Base-by-base conservation (phyloP, 2,797 vertebrate species). In the Chelmon rostratus region DNA sequence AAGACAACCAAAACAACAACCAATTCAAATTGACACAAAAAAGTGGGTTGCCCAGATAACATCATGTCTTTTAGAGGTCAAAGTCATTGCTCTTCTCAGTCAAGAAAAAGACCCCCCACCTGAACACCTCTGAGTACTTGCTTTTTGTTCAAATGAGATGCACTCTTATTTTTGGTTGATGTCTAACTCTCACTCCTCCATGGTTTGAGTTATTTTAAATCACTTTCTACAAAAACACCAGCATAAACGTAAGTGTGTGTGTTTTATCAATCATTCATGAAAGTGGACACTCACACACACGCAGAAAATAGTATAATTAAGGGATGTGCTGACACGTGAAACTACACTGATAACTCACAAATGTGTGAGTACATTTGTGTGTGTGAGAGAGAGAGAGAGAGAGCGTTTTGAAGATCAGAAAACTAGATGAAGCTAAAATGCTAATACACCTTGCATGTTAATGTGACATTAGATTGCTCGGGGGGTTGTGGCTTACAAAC, bases 401-500 rank as follows among this genome's bases (percentile, higher is more conserved):
- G 52, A 53, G 23, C 13, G 54, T 33, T 56, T 56, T 16, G 9
- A 44, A 56, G 23, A 76, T 61, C 13, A 18, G 23, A 38, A 46
- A 76, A 46, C 4, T 10, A 63, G 15, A 52, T 66, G 21, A 77
- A n/a, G 58, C 11, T 52, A 8, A 19, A 49, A 46, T 64, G n/a
- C 61, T 42, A 66, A 77, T 53, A 64, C 49, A 67, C 64, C 38
- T 74, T 64, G 58, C 69, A 79, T 80, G 64, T 59, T 23, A 54
- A 73, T 52, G 19, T 54, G 31, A 59, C 31, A 49, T 80, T 56
- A 35, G 16, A 23, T n/a, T 52, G 42, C 42, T 57, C 42, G 33
- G 15, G 46, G 66, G 15, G 7, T 31, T 52, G 11, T 44, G 23
- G 8, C 9, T 38, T 16, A 67, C 23, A 35, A 19, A 42, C 13